phyloP scores from a whole-genome alignment of 2,113 vertebrate species.

The Siphamia tubifer region DNA sequence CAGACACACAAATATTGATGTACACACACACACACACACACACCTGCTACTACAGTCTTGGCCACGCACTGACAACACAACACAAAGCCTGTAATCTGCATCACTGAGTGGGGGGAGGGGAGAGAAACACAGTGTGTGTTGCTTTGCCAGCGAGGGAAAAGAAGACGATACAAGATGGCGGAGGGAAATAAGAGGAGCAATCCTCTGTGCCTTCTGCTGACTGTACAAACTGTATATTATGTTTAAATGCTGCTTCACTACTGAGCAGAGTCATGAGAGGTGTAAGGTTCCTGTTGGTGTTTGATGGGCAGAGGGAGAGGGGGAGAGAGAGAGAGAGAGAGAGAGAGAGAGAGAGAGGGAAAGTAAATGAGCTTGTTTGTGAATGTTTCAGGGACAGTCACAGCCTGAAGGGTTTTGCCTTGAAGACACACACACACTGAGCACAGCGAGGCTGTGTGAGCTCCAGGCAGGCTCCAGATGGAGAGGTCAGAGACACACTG shows the following conservation, averaged over 20 bases:
- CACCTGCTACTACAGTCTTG: constrained; percentile 70
- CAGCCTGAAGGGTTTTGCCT: constrained; percentile 70
- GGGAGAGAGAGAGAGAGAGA: background rate
- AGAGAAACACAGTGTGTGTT: constrained; percentile 52
- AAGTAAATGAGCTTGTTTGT: constrained; percentile 56
- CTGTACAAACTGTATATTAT: constrained; percentile 49
- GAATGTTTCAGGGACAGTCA: constrained; percentile 68
- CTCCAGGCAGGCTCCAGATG: constrained; percentile 78
- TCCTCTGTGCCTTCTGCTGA: constrained; percentile 50
- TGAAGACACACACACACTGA: constrained; percentile 53
- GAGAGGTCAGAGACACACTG: constrained; percentile 78
- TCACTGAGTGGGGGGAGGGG: constrained; percentile 64
- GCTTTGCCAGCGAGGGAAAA: constrained; percentile 61
- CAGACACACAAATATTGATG: constrained; percentile 12
- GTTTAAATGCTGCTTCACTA: constrained; percentile 23
- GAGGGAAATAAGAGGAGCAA: constrained; percentile 57
- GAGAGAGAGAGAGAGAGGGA: background rate
- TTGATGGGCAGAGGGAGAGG: background rate
- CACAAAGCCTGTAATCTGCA: constrained; percentile 80
- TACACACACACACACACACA: constrained; percentile 58
- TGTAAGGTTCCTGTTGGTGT: constrained; percentile 9
- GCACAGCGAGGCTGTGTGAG: constrained; percentile 44
- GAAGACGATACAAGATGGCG: constrained; percentile 73
- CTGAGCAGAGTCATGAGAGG: constrained; percentile 26
- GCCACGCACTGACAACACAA: constrained; percentile 71